Evolutionary conservation across 1,140 invertebrate species (phyloP).

Genomic region (Drosophila ohnishii): DNA sequence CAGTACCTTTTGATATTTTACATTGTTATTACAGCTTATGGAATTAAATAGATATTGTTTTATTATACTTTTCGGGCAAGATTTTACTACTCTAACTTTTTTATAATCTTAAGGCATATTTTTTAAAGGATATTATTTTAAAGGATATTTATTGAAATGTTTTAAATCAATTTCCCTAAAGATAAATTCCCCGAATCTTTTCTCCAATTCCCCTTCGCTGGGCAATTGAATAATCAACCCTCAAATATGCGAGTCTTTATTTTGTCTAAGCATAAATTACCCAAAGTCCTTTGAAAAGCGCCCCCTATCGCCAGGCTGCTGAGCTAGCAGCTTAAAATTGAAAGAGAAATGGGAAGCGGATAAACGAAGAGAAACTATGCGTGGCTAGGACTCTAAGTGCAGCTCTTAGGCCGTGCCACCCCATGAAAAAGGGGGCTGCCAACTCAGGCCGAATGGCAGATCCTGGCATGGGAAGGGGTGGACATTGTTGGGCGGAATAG

Average conservation of each 20-base stretch:
- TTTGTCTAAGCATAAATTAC: conserved; percentile 1
- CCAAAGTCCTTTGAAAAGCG: conserved; percentile 30
- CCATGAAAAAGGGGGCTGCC: conserved; percentile 43
- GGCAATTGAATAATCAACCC: conserved; percentile 1
- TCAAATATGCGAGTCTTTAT: not conserved
- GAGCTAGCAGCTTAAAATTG: conserved; percentile 42
- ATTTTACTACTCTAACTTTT: too few species aligned
- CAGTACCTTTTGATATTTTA: too few species aligned
- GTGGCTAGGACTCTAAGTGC: conserved; percentile 42
- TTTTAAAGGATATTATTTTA: not conserved
- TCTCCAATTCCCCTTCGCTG: conserved; percentile 19
- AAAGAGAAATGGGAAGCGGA: conserved; percentile 56
- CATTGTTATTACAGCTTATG: too few species aligned
- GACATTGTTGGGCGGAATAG: not conserved
- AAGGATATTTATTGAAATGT: too few species aligned
- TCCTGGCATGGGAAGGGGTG: not conserved
- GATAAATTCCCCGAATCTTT: conserved; percentile 28
- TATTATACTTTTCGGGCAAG: too few species aligned
- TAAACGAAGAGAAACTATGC: conserved; percentile 71
- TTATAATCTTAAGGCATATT: not conserved
- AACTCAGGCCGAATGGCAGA: conserved; percentile 41
- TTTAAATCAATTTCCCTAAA: conserved; percentile 5
- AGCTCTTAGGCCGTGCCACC: conserved; percentile 41
- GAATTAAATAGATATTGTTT: too few species aligned
- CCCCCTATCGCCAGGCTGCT: conserved; percentile 60